Evolutionary conservation across 2,113 vertebrate genomes (phyloP).

Genomic region (Indicator maculatus): DNA sequence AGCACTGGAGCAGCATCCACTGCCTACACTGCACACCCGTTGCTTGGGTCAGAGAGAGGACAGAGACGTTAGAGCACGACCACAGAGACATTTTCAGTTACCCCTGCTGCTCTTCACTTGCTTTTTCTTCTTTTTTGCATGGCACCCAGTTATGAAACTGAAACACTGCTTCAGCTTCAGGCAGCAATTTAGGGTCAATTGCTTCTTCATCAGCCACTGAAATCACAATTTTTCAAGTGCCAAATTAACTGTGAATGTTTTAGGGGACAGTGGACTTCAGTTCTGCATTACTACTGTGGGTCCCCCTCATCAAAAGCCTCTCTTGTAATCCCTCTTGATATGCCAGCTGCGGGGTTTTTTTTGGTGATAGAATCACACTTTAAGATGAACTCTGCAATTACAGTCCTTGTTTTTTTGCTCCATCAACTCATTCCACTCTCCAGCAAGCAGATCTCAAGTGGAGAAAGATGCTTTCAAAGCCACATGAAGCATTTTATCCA

Average conservation of each 20-base stretch:
- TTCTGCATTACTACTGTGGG: not conserved
- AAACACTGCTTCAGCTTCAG: conserved; percentile 36
- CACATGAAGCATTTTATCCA: not conserved
- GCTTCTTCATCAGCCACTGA: conserved; percentile 45
- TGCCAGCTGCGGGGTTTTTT: not conserved
- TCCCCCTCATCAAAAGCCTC: not conserved
- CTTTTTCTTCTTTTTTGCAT: not conserved
- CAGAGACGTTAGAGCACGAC: not conserved
- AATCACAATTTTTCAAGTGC: conserved; percentile 56
- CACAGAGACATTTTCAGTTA: not conserved
- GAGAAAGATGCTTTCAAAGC: not conserved
- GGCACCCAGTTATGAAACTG: conserved; percentile 14
- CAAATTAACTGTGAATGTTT: conserved; percentile 30
- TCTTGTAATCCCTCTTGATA: not conserved
- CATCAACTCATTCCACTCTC: not conserved
- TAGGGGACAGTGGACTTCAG: not conserved
- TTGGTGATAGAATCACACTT: not conserved
- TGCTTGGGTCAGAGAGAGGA: not conserved
- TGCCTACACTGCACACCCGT: not conserved
- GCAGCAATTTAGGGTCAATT: conserved; percentile 67
- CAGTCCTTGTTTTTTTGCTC: not conserved
- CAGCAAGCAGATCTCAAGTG: not conserved
- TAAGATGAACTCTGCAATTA: conserved; percentile 10
- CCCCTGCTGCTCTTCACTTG: not conserved
- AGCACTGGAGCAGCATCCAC: not conserved